Percentiles rank a stretch among this genome's conserved stretches.
These are phyloP conservation scores for Alosa alosa DNA, from an alignment of 2,113 vertebrate species.

Conservation along the genomic window DNA sequence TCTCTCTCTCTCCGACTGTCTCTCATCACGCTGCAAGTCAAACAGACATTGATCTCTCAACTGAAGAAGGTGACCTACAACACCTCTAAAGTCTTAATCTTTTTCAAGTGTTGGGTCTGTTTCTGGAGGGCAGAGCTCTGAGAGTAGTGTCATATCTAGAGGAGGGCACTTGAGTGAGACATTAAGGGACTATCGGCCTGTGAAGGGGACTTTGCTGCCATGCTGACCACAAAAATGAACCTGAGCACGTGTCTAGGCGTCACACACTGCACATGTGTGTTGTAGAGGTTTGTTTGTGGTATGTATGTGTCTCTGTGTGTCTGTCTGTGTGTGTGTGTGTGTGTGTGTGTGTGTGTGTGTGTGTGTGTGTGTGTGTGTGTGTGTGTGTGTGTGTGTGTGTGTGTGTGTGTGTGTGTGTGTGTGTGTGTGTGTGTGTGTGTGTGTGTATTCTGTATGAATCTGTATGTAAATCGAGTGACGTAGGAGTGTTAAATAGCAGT, in stretches of 20 bases:
- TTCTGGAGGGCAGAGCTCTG: background rate
- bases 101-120: background rate
- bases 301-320: constrained; percentile 15
- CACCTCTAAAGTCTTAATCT: constrained; percentile 22
- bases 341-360: constrained; percentile 20
- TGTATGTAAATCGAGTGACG: too few relatives aligned
- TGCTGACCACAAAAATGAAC: background rate
- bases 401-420: background rate
- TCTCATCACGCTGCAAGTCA: constrained; percentile 19
- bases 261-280: background rate
- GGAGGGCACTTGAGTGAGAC: background rate
- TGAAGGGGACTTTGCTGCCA: background rate
- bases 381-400: background rate
- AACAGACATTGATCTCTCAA: constrained; percentile 46
- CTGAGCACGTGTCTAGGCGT: background rate
- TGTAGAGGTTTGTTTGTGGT: background rate
- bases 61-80: constrained; percentile 44
- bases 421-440: background rate
- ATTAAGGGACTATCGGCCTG: background rate
- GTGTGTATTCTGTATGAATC: background rate
- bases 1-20: background rate
- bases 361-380: background rate
- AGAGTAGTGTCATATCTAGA: background rate
- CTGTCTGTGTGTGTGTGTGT: constrained; percentile 23
- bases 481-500: too few relatives aligned